Evolutionary conservation across 2,113 vertebrate genomes (phyloP).

Genomic region (Percina caprodes): DNA sequence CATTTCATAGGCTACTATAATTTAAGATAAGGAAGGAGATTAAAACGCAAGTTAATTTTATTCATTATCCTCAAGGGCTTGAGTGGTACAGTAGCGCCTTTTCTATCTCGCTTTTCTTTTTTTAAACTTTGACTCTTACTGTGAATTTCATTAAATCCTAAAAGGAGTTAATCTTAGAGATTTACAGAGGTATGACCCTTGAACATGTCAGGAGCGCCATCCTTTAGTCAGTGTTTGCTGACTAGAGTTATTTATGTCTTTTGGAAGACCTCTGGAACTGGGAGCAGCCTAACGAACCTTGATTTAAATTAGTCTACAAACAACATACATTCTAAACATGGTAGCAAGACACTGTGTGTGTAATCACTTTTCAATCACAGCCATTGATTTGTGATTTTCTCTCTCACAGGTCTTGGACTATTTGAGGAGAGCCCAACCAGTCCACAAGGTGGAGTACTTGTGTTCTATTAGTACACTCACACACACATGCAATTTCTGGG

Average conservation of each 20-base stretch:
- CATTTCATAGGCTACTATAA: slow-evolving; percentile 24
- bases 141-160: slow-evolving; percentile 67
- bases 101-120: slow-evolving; percentile 35
- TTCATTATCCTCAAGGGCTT: slow-evolving; percentile 61
- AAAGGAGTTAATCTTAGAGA: slow-evolving; percentile 56
- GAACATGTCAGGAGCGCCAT: slow-evolving; percentile 50
- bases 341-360: not conserved
- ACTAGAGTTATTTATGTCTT: slow-evolving; percentile 15
- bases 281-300: not conserved
- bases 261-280: not conserved
- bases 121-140: slow-evolving; percentile 10
- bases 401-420: slow-evolving; percentile 23
- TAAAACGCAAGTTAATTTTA: slow-evolving; percentile 64
- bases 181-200: slow-evolving; percentile 52
- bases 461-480: slow-evolving; percentile 26
- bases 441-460: slow-evolving; percentile 75
- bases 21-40: slow-evolving; percentile 70
- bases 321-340: not conserved
- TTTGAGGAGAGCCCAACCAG: slow-evolving; percentile 18
- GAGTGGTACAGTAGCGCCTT: slow-evolving; percentile 42
- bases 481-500: slow-evolving; percentile 9
- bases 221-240: not conserved
- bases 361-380: not conserved
- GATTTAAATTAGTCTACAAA: not conserved
- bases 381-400: not conserved